These are phyloP conservation scores for Campoplex nolae DNA, from an alignment of 2,888 invertebrate species.

Conservation along the genomic window DNA sequence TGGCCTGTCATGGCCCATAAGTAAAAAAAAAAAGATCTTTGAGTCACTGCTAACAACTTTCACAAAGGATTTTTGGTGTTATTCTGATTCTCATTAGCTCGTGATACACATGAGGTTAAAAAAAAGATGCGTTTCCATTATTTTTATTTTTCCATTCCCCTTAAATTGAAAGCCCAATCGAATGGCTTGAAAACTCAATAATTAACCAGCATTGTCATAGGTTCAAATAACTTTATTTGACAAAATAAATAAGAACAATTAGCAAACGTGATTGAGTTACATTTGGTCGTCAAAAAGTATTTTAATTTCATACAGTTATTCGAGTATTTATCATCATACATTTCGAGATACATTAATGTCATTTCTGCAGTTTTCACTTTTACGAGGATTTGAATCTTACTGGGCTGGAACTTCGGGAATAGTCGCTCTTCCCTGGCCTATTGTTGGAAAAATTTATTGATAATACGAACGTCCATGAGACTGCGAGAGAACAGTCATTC, in stretches of 20 bases:
- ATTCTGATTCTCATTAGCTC: neutral
- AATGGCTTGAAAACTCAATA: neutral
- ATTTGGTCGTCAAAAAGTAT: constrained; percentile 7
- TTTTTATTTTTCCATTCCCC: neutral
- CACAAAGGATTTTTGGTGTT: neutral
- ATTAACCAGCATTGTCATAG: neutral
- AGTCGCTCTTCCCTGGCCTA: constrained; percentile 5
- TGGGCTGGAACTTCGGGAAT: constrained; percentile 33
- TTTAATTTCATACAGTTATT: neutral
- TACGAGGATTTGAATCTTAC: neutral
- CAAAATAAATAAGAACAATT: constrained; percentile 23
- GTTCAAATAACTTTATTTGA: constrained; percentile 11
- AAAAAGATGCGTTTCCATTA: neutral
- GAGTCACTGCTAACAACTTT: neutral
- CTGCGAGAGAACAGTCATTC: neutral
- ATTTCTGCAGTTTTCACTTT: neutral
- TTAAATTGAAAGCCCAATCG: neutral
- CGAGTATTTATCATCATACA: constrained; percentile 17
- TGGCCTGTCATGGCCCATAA: neutral
- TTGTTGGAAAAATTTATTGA: neutral
- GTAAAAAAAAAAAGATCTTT: neutral
- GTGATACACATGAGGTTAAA: neutral
- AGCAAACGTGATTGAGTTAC: constrained; percentile 5
- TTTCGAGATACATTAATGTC: neutral
- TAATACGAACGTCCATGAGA: neutral